Evolutionary conservation across 2,797 vertebrate species (phyloP), one percentile per base, ranked within the genome.

Genomic region (Meriones psammophilus): DNA sequence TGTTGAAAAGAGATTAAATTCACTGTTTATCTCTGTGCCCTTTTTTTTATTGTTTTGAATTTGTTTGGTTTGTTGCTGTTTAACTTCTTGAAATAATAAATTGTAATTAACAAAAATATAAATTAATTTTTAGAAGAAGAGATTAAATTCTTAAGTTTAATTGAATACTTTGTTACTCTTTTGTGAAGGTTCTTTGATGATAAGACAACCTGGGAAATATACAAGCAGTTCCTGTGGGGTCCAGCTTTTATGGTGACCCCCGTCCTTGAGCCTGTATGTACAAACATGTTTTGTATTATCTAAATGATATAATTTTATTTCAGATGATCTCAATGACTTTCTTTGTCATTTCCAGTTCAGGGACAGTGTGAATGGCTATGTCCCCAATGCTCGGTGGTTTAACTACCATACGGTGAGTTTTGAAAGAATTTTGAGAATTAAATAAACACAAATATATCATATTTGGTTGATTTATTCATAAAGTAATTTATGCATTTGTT

Each of bases 181-280:
- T 90, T 92, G 2, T 96, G 22, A 85, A 99, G 99, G 98, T 99
- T 99, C 98, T 98, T 98, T 85, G 7, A 95, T 2, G 99, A 99
- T 33, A 98, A 14, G 85, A 1, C 1, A n/a, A 99, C 99, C 22
- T 99, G 99, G 99, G 97, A 98, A 30, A 98, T 99, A 92, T 92
- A 98, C 94, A 98, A 39, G 58, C 99, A 99, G 91, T 99, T 99
- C 98, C 98, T 99, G 77, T 99, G 99, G 99, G 99, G 99, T 56
- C 98, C 99, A 42, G 99, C 99, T 39, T 98, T 99, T 66, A 98
- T 99, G 84, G 99, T 99, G 94, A 99, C 98, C 3, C 99, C 99
- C 69, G 99, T 96, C 10, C 78, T 99, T 6, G 97, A 98, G 0
- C 1, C 76, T 97, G 99, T 99, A 96, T 97, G 97, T 92, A 26